Evolutionary conservation across 35 echinoderm and acorn worm genomes (phyloP), one percentile per base, ranked within the genome.

Genomic region (Strongylocentrotus purpuratus): DNA sequence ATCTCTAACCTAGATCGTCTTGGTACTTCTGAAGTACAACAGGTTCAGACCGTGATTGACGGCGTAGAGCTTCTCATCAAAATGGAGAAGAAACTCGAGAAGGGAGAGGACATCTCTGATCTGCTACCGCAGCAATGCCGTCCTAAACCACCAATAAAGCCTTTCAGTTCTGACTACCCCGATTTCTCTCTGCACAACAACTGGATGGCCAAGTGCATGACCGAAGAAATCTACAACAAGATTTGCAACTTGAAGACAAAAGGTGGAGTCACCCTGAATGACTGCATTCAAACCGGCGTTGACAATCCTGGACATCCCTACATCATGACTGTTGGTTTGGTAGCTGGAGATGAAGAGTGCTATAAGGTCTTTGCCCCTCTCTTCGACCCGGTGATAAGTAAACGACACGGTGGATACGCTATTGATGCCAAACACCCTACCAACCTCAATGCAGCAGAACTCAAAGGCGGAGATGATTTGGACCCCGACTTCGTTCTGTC

Each of bases 251-350:
- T 98, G 86, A 97, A 92, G 86, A 99, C 98, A 9, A 97, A 96
- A 88, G 52, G 90, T 35, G 97, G 96, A 48, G 94, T 97, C 25
- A 97, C 97, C 12, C 90, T 99, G 12, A 97, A 99, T 92, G 94
- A 94, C 10, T 97, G 95, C 89, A 99, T 99, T 41, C 98, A 99
- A 94, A 99, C 98, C 20, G 98, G 98, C 22, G 98, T 99, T 15
- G 98, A 99, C 71, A 99, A 99, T 48, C 98, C 98, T 45, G 98
- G 98, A 31, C 98, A 99, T 94, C 97, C 97, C 11, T 99, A 98
- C 96, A 99, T 99, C 45, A 96, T 98, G 94, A 99, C 98, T 22
- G 98, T 99, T 33, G 98, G 98, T 85, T 87, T 96, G 45, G 97
- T 98, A 15, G 98, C 98, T 86, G 98, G 98, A 48, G 98, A 99